Conservation (phyloP, 2,888 invertebrate genomes). For the Pseudeuparius sepicola region DNA sequence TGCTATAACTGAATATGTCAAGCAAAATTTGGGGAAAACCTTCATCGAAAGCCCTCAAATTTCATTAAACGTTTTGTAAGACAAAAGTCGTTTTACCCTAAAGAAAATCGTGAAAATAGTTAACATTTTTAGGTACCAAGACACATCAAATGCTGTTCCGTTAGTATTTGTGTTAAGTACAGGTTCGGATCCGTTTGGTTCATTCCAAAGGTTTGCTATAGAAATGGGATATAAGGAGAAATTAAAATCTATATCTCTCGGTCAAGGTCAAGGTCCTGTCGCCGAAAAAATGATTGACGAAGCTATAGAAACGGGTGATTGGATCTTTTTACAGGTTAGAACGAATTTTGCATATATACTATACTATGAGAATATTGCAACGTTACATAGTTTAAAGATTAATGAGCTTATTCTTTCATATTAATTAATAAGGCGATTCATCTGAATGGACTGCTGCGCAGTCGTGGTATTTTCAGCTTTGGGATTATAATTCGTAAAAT, state of each 20-base stretch:
- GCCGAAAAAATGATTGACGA: conserved; percentile 70
- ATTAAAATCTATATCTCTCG: conserved; percentile 75
- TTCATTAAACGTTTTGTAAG: conserved; percentile 54
- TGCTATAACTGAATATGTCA: conserved; percentile 72
- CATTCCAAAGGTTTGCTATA: conserved; percentile 69
- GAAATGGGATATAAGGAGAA: conserved; percentile 62
- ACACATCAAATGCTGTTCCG: conserved; percentile 63
- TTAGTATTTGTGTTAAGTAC: conserved; percentile 79
- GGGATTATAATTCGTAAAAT: too few relatives aligned
- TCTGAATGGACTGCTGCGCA: too few relatives aligned
- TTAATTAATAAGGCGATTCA: too few relatives aligned
- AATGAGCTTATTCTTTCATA: too few relatives aligned
- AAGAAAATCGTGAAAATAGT: too few relatives aligned
- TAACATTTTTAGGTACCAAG: conserved; percentile 49
- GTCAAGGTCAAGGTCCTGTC: conserved; percentile 83
- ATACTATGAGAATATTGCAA: too few relatives aligned
- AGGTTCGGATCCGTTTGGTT: conserved; percentile 80
- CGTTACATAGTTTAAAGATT: too few relatives aligned
- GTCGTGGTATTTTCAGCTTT: too few relatives aligned
- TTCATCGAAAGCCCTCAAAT: conserved; percentile 79
- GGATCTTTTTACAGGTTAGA: conserved; percentile 77
- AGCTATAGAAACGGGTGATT: conserved; percentile 65
- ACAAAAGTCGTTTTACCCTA: conserved; percentile 10
- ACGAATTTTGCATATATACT: too few relatives aligned
- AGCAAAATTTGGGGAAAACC: conserved; percentile 60